These are phyloP conservation scores for Nebria salina DNA, from an alignment of 2,888 invertebrate species.

Conservation along the genomic window DNA sequence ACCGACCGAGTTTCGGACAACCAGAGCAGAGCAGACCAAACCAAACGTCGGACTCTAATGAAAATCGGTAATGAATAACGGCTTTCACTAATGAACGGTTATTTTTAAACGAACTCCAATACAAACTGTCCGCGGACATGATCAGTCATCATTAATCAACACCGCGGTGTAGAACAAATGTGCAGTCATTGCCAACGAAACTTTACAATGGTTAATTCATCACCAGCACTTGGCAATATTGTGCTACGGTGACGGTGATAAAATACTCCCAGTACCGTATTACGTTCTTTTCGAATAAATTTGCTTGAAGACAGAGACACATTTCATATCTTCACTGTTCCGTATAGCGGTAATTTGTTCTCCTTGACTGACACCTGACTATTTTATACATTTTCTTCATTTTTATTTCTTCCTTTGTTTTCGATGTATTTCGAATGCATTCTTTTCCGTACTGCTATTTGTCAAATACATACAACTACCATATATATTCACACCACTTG, in stretches of 20 bases:
- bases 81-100: conserved; percentile 36
- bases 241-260: conserved; percentile 38
- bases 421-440: neutral
- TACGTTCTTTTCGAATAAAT: conserved; percentile 33
- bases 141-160: conserved; percentile 43
- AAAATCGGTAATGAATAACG: conserved; percentile 41
- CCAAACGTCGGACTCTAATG: conserved; percentile 30
- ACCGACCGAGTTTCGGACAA: conserved; percentile 6
- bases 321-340: conserved; percentile 34
- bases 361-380: conserved; percentile 28
- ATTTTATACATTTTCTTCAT: neutral
- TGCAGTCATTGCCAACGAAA: conserved; percentile 42
- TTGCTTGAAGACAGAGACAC: conserved; percentile 33
- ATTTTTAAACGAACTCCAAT: conserved; percentile 45
- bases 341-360: conserved; percentile 26
- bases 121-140: conserved; percentile 40
- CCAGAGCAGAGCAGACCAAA: neutral
- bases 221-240: conserved; percentile 35
- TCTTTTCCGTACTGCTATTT: too few species aligned
- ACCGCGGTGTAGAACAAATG: conserved; percentile 39
- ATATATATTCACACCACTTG: too few species aligned
- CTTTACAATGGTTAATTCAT: conserved; percentile 45
- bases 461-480: too few species aligned
- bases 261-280: conserved; percentile 36
- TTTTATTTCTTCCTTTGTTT: neutral